These are phyloP conservation scores for Cheumatopsyche charites DNA, from an alignment of 1,140 invertebrate genomes.

Conservation along the genomic window DNA sequence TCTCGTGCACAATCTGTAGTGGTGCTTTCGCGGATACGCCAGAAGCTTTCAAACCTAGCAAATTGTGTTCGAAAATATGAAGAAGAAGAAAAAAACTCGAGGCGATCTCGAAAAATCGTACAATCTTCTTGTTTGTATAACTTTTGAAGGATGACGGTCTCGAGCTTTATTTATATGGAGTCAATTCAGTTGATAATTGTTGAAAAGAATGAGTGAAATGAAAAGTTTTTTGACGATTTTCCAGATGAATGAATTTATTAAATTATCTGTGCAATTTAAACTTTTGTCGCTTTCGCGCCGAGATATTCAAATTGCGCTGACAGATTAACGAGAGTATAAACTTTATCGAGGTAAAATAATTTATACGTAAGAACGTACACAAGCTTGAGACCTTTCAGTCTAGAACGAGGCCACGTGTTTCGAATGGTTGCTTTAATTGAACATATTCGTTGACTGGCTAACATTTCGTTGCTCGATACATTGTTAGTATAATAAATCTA, in stretches of 20 bases:
- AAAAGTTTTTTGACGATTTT: neutral
- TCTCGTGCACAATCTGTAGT: slow-evolving; percentile 11
- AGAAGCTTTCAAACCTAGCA: neutral
- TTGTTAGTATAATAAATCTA: too few relatives aligned
- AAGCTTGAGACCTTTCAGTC: too few relatives aligned
- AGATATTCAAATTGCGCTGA: neutral
- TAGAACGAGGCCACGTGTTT: too few relatives aligned
- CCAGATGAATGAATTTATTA: neutral
- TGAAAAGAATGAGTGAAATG: neutral
- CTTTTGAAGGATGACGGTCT: too few relatives aligned
- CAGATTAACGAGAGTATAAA: neutral
- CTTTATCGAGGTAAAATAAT: neutral
- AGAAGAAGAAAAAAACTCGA: neutral
- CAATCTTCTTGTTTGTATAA: too few relatives aligned
- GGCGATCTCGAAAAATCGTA: too few relatives aligned
- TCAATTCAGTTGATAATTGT: neutral
- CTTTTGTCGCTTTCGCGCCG: neutral
- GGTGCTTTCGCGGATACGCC: neutral
- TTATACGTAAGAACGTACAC: too few relatives aligned
- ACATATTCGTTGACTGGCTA: too few relatives aligned
- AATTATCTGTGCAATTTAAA: slow-evolving; percentile 5
- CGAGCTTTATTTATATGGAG: neutral
- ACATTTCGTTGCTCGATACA: too few relatives aligned
- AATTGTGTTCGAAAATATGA: slow-evolving; percentile 10
- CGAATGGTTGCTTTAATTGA: too few relatives aligned